phyloP scores from a whole-genome alignment of 2,797 vertebrate genomes.

The Lutra lutra region DNA sequence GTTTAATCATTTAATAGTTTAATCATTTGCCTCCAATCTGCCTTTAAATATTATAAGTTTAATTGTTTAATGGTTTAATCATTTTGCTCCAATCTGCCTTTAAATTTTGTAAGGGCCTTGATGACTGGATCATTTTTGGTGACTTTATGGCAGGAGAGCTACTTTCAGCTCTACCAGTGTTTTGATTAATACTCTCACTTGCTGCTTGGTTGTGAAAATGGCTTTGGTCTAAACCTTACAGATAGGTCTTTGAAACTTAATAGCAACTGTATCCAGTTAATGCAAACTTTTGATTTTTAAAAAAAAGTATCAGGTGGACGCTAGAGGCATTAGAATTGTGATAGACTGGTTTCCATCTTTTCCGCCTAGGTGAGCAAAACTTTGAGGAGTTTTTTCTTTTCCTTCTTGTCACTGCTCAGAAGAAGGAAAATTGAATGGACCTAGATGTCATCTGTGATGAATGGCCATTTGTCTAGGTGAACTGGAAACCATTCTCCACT shows the following conservation, averaged over 20 bases:
- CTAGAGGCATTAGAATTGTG: neutral
- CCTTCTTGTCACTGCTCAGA: neutral
- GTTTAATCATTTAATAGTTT: slow-evolving; percentile 76
- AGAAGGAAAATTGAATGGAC: neutral
- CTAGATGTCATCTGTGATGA: neutral
- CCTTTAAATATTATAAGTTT: neutral
- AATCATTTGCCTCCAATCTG: slow-evolving; percentile 72
- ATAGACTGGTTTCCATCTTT: slow-evolving; percentile 45
- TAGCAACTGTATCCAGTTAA: slow-evolving; percentile 55
- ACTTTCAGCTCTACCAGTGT: slow-evolving; percentile 66
- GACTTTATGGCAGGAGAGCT: slow-evolving; percentile 66
- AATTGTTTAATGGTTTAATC: too few relatives aligned
- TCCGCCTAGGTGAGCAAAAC: neutral
- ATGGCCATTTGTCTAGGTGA: slow-evolving; percentile 7
- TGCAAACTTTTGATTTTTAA: slow-evolving; percentile 47
- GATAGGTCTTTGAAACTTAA: slow-evolving; percentile 53
- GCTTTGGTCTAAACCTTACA: slow-evolving; percentile 64
- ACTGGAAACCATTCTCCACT: slow-evolving; percentile 8
- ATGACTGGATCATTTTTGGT: slow-evolving; percentile 70
- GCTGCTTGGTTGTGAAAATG: slow-evolving; percentile 58
- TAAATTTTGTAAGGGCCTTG: slow-evolving; percentile 66
- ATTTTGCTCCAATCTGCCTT: too few relatives aligned
- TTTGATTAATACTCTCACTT: slow-evolving; percentile 48
- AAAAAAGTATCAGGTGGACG: neutral
- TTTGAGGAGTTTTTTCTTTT: neutral